Percentiles rank a stretch among this genome's conserved stretches.
Conservation (phyloP, 2,888 invertebrate genomes). For the Sepioteuthis lessoniana region DNA sequence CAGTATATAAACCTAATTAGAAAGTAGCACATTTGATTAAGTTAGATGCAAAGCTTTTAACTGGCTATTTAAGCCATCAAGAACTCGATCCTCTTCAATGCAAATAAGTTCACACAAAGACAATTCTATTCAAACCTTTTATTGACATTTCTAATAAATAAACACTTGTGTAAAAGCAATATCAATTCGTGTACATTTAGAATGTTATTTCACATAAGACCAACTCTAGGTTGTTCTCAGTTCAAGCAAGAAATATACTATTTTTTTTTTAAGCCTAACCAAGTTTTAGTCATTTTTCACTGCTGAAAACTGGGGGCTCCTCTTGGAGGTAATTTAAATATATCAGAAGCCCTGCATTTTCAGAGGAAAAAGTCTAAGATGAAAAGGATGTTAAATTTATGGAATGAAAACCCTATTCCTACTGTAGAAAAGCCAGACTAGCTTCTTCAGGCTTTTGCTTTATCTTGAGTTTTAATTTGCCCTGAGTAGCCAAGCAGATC, state of each 20-base stretch:
- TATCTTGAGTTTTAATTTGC: background rate
- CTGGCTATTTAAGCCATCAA: background rate
- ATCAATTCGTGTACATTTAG: background rate
- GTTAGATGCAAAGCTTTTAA: background rate
- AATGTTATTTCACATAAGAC: background rate
- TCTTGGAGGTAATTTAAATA: background rate
- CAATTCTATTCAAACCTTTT: conserved; percentile 33
- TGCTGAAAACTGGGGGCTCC: background rate
- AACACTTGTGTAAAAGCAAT: background rate
- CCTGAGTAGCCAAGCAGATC: background rate
- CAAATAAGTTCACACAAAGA: conserved; percentile 33
- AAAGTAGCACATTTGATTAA: too few relatives aligned
- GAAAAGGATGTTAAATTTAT: background rate
- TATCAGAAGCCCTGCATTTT: background rate
- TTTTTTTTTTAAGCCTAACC: background rate
- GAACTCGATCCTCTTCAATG: background rate
- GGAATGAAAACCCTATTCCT: conserved; percentile 5
- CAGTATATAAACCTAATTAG: too few relatives aligned
- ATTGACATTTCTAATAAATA: conserved; percentile 25
- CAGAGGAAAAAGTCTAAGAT: background rate
- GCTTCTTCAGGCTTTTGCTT: too few relatives aligned
- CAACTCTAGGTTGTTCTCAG: background rate
- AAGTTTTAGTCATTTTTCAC: background rate
- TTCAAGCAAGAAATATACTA: background rate
- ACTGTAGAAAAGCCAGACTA: background rate